These are phyloP conservation scores for Pseudochirops corinnae DNA, from an alignment of 2,797 vertebrate genomes.

Conservation along the genomic window DNA sequence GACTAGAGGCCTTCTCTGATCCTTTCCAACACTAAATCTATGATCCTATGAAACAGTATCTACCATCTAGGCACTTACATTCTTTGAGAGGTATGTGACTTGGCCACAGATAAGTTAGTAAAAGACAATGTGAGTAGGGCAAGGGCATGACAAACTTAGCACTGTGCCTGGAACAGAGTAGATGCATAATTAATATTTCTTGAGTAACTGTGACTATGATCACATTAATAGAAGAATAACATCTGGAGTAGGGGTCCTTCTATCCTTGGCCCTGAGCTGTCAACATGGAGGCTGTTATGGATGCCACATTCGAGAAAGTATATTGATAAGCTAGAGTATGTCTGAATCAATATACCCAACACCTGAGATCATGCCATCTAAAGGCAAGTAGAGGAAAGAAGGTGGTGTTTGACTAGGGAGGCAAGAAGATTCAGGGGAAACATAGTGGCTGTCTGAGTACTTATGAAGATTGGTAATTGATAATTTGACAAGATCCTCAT, in stretches of 20 bases:
- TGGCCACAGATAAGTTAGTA: background rate
- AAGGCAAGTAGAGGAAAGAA: background rate
- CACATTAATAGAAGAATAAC: background rate
- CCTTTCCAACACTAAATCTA: background rate
- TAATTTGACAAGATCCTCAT: background rate
- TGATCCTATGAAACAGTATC: background rate
- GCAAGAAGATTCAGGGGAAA: background rate
- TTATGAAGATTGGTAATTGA: background rate
- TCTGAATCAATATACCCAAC: background rate
- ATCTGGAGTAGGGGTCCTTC: background rate
- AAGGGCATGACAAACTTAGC: background rate
- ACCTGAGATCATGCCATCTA: background rate
- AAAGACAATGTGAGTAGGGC: background rate
- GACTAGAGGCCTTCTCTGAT: background rate
- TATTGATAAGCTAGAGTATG: background rate
- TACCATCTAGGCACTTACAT: background rate
- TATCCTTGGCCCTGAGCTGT: background rate
- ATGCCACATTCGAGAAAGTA: background rate
- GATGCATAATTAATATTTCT: background rate
- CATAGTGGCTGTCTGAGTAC: background rate
- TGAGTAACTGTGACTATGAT: background rate
- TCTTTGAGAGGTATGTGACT: background rate
- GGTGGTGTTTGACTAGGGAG: background rate
- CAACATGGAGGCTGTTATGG: background rate
- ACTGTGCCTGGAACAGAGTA: background rate